Percentiles rank a stretch among this genome's conserved stretches.
phyloP scores from a whole-genome alignment of 2,888 invertebrate genomes.

The Tachina lurida region DNA sequence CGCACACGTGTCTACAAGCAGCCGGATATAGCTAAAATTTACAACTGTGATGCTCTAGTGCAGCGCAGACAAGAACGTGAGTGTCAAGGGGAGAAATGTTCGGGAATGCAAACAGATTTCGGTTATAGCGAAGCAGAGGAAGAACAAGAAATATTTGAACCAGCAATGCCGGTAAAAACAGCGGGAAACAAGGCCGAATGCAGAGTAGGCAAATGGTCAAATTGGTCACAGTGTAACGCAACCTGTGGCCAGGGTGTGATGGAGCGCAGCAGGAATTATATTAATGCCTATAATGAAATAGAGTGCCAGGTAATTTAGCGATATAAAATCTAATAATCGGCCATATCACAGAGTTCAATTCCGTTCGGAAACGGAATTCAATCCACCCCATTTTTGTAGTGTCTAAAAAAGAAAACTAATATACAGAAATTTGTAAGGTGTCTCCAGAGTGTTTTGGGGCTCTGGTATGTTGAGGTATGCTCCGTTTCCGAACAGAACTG shows the following conservation, averaged over 20 bases:
- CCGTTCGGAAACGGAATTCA: too few relatives aligned
- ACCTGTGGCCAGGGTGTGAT: conserved; percentile 88
- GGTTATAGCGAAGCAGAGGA: neutral
- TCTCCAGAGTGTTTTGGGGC: too few relatives aligned
- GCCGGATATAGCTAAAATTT: conserved; percentile 77
- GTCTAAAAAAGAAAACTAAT: too few relatives aligned
- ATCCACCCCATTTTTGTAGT: too few relatives aligned
- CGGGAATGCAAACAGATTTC: conserved; percentile 3
- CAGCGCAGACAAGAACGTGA: conserved; percentile 77
- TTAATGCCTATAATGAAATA: conserved; percentile 84
- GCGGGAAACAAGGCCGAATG: conserved; percentile 84
- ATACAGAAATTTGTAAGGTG: too few relatives aligned
- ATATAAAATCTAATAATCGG: too few relatives aligned
- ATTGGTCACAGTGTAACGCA: conserved; percentile 90
- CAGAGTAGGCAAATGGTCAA: conserved; percentile 88
- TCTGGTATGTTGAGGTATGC: too few relatives aligned
- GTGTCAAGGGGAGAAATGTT: conserved; percentile 81
- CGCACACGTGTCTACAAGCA: conserved; percentile 81
- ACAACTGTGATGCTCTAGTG: conserved; percentile 75
- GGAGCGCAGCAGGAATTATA: conserved; percentile 87
- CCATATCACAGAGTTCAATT: too few relatives aligned
- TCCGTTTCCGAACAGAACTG: too few relatives aligned
- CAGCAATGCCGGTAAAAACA: conserved; percentile 19
- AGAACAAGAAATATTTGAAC: conserved; percentile 14
- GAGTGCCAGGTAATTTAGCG: conserved; percentile 84